Evolutionary conservation across 1,140 invertebrate species (phyloP).

Genomic region (Camponotus pennsylvanicus): DNA sequence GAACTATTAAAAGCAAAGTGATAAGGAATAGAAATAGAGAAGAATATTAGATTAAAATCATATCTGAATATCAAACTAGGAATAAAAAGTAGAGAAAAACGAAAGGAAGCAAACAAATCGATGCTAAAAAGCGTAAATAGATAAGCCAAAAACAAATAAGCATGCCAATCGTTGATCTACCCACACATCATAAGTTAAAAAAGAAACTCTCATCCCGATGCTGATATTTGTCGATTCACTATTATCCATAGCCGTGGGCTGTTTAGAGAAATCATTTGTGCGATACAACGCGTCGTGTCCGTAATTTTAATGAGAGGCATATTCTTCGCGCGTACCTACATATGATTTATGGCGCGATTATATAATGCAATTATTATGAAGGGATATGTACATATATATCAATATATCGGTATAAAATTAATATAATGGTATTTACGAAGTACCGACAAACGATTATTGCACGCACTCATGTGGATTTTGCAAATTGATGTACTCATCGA

Average conservation of each 20-base stretch:
- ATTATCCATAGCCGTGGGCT: constrained; percentile 71
- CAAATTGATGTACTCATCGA: constrained; percentile 17
- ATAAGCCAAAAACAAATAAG: neutral
- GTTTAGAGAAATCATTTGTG: constrained; percentile 79
- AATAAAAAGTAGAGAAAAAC: neutral
- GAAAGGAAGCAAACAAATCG: neutral
- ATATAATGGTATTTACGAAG: constrained; percentile 51
- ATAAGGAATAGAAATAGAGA: neutral
- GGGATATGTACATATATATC: constrained; percentile 69
- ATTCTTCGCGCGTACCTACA: constrained; percentile 61
- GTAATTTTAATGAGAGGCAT: constrained; percentile 77
- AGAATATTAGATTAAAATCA: neutral
- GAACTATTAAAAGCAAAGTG: neutral
- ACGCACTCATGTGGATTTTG: constrained; percentile 25
- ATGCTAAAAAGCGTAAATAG: neutral
- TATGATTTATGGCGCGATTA: constrained; percentile 81
- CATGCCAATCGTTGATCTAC: constrained; percentile 60
- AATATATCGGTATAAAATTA: constrained; percentile 76
- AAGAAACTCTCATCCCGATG: constrained; percentile 48
- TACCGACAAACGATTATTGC: constrained; percentile 19
- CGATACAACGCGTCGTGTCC: constrained; percentile 73
- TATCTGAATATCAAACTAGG: neutral
- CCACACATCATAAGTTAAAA: constrained; percentile 33
- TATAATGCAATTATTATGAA: constrained; percentile 82
- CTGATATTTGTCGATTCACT: constrained; percentile 43